These are phyloP conservation scores for Enteromius thamalakanensis DNA, from an alignment of 2,797 vertebrate genomes.

Conservation along the genomic window DNA sequence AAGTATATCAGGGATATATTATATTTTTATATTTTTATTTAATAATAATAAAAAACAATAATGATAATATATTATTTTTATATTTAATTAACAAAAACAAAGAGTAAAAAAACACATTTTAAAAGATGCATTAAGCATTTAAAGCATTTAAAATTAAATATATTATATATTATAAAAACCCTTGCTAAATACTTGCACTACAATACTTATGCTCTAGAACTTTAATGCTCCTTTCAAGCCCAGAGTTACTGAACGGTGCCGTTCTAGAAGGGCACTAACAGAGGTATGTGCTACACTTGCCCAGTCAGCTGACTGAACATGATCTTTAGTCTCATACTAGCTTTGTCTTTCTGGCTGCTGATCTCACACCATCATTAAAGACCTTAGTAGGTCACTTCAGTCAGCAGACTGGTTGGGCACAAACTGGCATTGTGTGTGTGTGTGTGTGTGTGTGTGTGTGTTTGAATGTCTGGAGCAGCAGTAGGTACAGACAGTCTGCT, in stretches of 20 bases:
- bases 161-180: too few relatives aligned
- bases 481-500: slow-evolving; percentile 32
- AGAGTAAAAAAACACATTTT: background rate
- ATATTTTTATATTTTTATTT: background rate
- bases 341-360: slow-evolving; percentile 24
- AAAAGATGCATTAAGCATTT: background rate
- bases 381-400: slow-evolving; percentile 20
- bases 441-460: background rate
- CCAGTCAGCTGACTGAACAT: slow-evolving; percentile 28
- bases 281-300: slow-evolving; percentile 10
- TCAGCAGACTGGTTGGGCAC: slow-evolving; percentile 21
- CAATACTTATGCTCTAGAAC: background rate
- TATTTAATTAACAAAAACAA: too few relatives aligned
- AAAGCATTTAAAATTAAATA: background rate
- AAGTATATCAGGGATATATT: background rate
- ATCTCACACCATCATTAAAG: slow-evolving; percentile 26
- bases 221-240: background rate
- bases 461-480: slow-evolving; percentile 18
- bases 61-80: too few relatives aligned
- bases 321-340: slow-evolving; percentile 23
- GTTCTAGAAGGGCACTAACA: background rate
- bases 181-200: background rate
- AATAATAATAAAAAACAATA: background rate
- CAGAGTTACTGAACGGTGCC: background rate
- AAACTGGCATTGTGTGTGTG: background rate